Base-by-base conservation (phyloP, 30 jellyfish, hydroid and myxozoan species). In the Morbakka virulenta region DNA sequence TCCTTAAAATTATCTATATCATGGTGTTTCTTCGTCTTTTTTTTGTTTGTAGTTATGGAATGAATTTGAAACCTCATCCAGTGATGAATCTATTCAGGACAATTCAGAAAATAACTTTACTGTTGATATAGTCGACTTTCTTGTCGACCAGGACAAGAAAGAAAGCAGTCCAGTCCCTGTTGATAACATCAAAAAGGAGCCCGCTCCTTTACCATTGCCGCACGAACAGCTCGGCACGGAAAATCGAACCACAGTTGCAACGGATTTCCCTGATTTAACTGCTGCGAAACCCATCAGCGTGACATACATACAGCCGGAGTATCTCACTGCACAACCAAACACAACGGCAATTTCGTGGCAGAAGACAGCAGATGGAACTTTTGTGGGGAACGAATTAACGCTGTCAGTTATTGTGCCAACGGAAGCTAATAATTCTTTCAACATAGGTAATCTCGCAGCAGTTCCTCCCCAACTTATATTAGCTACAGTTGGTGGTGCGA, bases 31-130 rank as follows among this genome's bases (percentile, higher is more conserved):
- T n/a, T n/a, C n/a, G n/a, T n/a, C n/a, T n/a, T n/a, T n/a, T n/a
- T n/a, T n/a, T n/a, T n/a, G n/a, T n/a, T n/a, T n/a, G n/a, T 32
- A 92, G 98, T 90, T 92, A 1, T 92, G 98, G 98, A 91, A 89
- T 65, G 98, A 92, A 48, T 92, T 92, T 41, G 98, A 92, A 35
- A 78, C 88, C 30, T 92, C 98, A 17, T 92, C 98, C 20, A 85
- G 98, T 64, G 98, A 92, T 52, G 96, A 89, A 1, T 92, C 98
- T 4, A 64, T 86, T 2, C 82, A 93, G 17, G 98, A 92, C 75
- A 79, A 86, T 28, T 64, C 84, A 21, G 98, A 92, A 51, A 91
- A 84, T 74, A 86, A 92, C 36, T 92, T 92, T 80, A 92, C 98
- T 13, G 96, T 94, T 62, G 93, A 92, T 75, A 92, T 92, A 48